These are phyloP conservation scores for Isichthys henryi DNA, from an alignment of 2,113 vertebrate genomes.

Conservation along the genomic window DNA sequence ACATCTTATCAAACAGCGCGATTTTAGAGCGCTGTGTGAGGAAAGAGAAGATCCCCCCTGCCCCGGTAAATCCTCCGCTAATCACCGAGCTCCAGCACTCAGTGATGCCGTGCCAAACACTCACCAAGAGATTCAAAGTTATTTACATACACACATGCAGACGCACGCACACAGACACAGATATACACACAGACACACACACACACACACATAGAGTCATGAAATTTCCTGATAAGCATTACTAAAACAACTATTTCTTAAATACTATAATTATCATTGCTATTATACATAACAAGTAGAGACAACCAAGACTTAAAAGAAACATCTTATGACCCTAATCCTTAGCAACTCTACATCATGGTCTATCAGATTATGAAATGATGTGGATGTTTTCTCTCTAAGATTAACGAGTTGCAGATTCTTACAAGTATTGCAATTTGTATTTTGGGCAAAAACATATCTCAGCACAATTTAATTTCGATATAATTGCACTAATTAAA, in stretches of 20 bases:
- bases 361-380: background rate
- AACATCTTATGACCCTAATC: background rate
- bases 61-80: background rate
- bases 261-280: background rate
- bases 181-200: background rate
- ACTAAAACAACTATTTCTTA: background rate
- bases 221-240: background rate
- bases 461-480: background rate
- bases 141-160: background rate
- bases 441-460: background rate
- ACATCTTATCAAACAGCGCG: conserved; percentile 99
- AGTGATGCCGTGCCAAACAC: background rate
- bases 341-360: too few species aligned
- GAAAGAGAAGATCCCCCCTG: conserved; percentile 16
- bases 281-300: background rate
- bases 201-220: background rate
- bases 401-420: background rate
- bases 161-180: background rate
- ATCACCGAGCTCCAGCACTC: background rate
- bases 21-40: conserved; percentile 91
- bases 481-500: conserved; percentile 6
- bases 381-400: background rate
- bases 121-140: background rate
- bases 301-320: background rate
- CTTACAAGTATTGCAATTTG: background rate